A percentile compares a stretch with the other conserved stretches of the same genome.
These are phyloP conservation scores for Dryoscopus gambensis DNA, from an alignment of 2,113 vertebrate genomes.

Conservation along the genomic window DNA sequence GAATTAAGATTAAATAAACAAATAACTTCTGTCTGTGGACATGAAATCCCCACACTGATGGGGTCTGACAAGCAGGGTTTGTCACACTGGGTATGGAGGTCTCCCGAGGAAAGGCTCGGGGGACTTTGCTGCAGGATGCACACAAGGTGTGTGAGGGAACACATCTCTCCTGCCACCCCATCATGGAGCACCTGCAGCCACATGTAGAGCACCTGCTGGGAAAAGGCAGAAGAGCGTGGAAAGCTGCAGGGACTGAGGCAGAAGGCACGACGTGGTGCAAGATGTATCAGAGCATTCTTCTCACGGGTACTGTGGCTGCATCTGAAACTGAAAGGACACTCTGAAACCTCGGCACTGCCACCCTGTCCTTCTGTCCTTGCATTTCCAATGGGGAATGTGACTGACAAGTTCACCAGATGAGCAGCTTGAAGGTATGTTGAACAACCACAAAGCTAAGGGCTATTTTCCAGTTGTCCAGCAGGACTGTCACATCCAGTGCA, in stretches of 20 bases:
- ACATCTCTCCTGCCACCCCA: background rate
- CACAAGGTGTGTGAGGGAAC: background rate
- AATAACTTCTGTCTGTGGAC: background rate
- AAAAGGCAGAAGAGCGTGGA: background rate
- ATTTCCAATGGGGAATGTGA: background rate
- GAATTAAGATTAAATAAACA: background rate
- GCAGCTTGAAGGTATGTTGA: background rate
- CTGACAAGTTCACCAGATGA: background rate
- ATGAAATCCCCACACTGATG: background rate
- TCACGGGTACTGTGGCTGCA: background rate
- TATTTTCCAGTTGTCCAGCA: background rate
- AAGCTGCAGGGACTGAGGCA: fast-evolving
- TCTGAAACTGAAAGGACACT: background rate
- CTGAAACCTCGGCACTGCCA: background rate
- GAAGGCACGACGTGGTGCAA: background rate
- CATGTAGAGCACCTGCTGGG: background rate
- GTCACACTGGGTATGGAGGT: background rate
- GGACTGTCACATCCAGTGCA: background rate
- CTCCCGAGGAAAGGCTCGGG: background rate
- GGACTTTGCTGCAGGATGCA: background rate
- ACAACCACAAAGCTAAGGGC: background rate
- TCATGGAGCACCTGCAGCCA: background rate
- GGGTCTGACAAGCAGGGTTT: background rate
- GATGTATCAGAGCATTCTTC: background rate
- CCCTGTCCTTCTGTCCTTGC: background rate